These are phyloP conservation scores for Tenthredo distinguenda DNA, from an alignment of 2,888 invertebrate species.

Conservation along the genomic window DNA sequence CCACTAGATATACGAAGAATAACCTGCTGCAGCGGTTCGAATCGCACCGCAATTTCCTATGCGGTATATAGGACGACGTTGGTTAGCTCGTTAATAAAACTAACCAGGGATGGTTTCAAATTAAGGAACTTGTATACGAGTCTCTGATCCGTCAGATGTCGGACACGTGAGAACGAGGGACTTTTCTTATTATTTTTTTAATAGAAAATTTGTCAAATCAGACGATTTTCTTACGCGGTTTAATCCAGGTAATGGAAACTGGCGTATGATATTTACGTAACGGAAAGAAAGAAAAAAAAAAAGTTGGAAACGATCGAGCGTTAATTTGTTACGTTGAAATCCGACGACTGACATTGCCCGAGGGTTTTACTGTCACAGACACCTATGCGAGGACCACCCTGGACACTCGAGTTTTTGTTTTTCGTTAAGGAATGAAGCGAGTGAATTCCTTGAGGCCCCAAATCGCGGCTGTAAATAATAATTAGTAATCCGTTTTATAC, in stretches of 20 bases:
- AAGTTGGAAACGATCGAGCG: too few species aligned
- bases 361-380: not conserved
- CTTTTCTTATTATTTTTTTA: not conserved
- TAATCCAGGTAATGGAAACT: not conserved
- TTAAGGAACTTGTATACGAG: constrained; percentile 52
- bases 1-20: not conserved
- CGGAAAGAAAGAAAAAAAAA: not conserved
- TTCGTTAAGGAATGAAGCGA: not conserved
- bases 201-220: not conserved
- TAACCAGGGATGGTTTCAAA: constrained; percentile 49
- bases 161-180: not conserved
- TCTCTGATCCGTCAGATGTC: constrained; percentile 42
- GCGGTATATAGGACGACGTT: not conserved
- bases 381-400: constrained; percentile 23
- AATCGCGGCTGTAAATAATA: not conserved
- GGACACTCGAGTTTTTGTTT: not conserved
- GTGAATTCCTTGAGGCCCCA: not conserved
- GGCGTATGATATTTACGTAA: not conserved
- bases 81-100: constrained; percentile 49
- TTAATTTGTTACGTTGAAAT: not conserved
- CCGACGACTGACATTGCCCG: not conserved
- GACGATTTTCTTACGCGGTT: not conserved
- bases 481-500: not conserved
- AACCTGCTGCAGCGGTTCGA: constrained; percentile 14
- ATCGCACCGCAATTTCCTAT: constrained; percentile 34